phyloP scores from a whole-genome alignment of 2,113 vertebrate genomes.

The Mesitornis unicolor region DNA sequence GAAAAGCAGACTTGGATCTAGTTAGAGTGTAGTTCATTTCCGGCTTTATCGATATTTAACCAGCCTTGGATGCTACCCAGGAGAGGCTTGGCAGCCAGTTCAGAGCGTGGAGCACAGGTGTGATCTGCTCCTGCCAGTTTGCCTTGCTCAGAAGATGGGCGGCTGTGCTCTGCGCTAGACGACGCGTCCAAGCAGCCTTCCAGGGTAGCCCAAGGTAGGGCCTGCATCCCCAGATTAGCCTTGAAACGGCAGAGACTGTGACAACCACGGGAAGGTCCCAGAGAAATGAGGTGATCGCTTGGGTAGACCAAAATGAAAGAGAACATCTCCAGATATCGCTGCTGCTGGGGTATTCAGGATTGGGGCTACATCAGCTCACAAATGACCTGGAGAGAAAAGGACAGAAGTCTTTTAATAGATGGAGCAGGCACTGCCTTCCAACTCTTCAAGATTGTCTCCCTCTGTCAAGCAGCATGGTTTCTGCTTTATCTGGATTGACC shows the following conservation, averaged over 20 bases:
- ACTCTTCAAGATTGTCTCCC: background rate
- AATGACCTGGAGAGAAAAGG: background rate
- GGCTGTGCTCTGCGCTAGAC: constrained; percentile 3
- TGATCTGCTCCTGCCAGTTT: constrained; percentile 49
- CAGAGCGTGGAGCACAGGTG: constrained; percentile 64
- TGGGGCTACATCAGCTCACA: background rate
- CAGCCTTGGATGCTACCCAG: constrained; percentile 43
- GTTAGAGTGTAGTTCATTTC: constrained; percentile 47
- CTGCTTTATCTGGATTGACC: constrained; percentile 45
- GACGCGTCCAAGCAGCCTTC: constrained; percentile 36
- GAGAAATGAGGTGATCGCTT: background rate
- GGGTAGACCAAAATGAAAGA: background rate
- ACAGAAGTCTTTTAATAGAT: background rate
- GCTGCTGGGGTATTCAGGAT: background rate
- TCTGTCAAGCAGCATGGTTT: constrained; percentile 32
- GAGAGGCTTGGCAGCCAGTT: constrained; percentile 31
- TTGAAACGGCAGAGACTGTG: background rate
- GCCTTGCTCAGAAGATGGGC: constrained; percentile 42
- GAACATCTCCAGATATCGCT: background rate
- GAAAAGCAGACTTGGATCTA: constrained; percentile 30
- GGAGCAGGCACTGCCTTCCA: background rate
- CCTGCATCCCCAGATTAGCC: constrained; percentile 48
- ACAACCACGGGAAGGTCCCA: background rate
- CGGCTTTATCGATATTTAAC: constrained; percentile 64
- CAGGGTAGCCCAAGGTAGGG: constrained; percentile 51